phyloP scores from a whole-genome alignment of 2,888 invertebrate genomes.

The Leptinotarsa peninsularis region DNA sequence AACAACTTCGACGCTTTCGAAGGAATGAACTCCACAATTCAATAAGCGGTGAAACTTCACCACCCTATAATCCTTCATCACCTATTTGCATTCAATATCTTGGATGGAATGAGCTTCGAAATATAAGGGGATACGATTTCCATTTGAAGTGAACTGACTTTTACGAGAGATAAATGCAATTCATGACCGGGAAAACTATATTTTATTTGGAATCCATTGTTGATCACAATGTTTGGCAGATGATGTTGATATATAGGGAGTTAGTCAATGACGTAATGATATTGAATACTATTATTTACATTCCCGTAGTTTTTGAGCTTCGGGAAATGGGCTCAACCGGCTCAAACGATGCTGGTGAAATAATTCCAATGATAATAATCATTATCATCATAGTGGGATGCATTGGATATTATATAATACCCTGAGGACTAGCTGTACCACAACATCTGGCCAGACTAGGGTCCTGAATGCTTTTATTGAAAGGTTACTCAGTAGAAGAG shows the following conservation, averaged over 20 bases:
- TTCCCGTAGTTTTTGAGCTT: too few species aligned
- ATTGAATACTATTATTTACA: too few species aligned
- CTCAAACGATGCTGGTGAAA: too few species aligned
- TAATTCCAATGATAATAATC: too few species aligned
- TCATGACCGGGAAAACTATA: not conserved
- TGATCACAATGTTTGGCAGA: not conserved
- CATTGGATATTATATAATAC: too few species aligned
- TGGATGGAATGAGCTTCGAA: not conserved
- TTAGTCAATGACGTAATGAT: not conserved
- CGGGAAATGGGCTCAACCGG: too few species aligned
- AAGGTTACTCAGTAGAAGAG: too few species aligned
- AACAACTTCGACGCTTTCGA: slow-evolving; percentile 1
- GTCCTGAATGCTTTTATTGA: too few species aligned
- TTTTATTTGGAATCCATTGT: not conserved
- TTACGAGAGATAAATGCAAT: not conserved
- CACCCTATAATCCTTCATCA: slow-evolving; percentile 9
- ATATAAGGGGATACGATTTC: not conserved
- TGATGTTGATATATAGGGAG: too few species aligned
- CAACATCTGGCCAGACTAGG: too few species aligned
- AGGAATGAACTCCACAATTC: slow-evolving; percentile 14
- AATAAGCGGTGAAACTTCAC: not conserved
- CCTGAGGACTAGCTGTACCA: too few species aligned
- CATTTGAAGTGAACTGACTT: not conserved
- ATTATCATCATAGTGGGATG: too few species aligned
- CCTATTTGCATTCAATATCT: slow-evolving; percentile 19